Conservation (phyloP, 2,888 invertebrate genomes). For the Lissonota sp. region DNA sequence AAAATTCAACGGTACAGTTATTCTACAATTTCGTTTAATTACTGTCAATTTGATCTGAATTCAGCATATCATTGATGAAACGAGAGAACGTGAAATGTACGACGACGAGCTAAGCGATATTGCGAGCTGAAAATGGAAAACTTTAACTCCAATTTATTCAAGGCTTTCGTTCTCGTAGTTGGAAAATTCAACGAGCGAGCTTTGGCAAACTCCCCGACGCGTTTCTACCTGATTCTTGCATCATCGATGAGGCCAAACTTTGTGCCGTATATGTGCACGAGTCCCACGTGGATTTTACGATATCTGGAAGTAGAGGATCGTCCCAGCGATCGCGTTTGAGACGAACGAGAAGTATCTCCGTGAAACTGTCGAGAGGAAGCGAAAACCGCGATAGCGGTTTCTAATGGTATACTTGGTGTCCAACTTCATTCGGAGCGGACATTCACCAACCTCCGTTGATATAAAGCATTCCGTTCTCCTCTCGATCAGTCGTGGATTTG, state of each 20-base stretch:
- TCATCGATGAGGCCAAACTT: too few species aligned
- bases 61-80: too few species aligned
- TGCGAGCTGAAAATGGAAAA: too few species aligned
- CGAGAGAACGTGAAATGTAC: too few species aligned
- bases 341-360: conserved; percentile 33
- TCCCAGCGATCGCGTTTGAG: conserved; percentile 2
- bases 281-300: conserved; percentile 23
- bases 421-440: background rate
- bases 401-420: conserved; percentile 37
- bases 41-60: too few species aligned
- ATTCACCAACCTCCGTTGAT: background rate
- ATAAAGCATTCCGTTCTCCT: background rate
- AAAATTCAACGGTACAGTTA: too few species aligned
- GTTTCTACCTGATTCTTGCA: too few species aligned
- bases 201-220: conserved; percentile 9
- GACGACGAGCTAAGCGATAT: too few species aligned
- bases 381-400: conserved; percentile 56
- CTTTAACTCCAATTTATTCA: too few species aligned
- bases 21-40: too few species aligned
- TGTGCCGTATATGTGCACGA: background rate
- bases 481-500: conserved; percentile 10
- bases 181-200: too few species aligned
- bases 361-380: conserved; percentile 37
- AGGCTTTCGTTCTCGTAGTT: too few species aligned
- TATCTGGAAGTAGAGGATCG: conserved; percentile 5